A percentile compares a stretch with the other conserved stretches of the same genome.
Conservation (phyloP, 2,888 invertebrate species). For the Tenthredo notha region DNA sequence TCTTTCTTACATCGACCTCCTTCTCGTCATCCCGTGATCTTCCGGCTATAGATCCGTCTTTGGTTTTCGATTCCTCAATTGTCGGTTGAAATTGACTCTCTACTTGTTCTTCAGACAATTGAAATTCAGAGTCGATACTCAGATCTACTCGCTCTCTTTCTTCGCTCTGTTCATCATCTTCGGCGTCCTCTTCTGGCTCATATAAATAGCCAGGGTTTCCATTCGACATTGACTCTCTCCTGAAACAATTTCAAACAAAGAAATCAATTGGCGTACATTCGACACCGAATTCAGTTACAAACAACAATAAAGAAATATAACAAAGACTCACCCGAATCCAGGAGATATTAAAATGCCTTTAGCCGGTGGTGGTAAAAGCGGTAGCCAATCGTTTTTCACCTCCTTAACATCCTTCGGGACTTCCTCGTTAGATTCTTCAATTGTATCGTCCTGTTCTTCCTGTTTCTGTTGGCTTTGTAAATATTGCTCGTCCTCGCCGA, state of each 20-base stretch:
- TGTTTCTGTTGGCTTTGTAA: constrained; percentile 32
- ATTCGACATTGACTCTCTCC: constrained; percentile 68
- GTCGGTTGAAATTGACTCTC: constrained; percentile 27
- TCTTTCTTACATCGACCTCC: constrained; percentile 54
- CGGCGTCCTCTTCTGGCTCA: constrained; percentile 20
- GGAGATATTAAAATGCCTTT: constrained; percentile 82
- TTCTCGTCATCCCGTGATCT: constrained; percentile 40
- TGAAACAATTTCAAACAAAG: constrained; percentile 55
- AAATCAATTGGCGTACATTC: background rate
- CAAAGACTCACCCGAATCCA: constrained; percentile 78
- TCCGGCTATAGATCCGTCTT: constrained; percentile 54
- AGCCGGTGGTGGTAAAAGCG: constrained; percentile 78
- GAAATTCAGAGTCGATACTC: constrained; percentile 18
- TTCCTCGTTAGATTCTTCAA: constrained; percentile 48
- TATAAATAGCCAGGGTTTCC: constrained; percentile 60
- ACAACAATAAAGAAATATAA: background rate
- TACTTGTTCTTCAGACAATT: constrained; percentile 28
- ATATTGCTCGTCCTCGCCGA: constrained; percentile 39
- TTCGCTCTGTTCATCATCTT: constrained; percentile 62
- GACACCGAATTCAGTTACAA: background rate
- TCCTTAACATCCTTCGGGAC: constrained; percentile 50
- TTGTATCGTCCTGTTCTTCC: constrained; percentile 1
- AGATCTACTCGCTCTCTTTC: constrained; percentile 55
- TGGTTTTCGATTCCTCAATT: constrained; percentile 56
- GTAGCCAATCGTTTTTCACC: constrained; percentile 59